Percentiles rank a stretch among this genome's conserved stretches.
These are phyloP conservation scores for Sycobia sp. DNA, from an alignment of 1,140 invertebrate genomes.

Conservation along the genomic window DNA sequence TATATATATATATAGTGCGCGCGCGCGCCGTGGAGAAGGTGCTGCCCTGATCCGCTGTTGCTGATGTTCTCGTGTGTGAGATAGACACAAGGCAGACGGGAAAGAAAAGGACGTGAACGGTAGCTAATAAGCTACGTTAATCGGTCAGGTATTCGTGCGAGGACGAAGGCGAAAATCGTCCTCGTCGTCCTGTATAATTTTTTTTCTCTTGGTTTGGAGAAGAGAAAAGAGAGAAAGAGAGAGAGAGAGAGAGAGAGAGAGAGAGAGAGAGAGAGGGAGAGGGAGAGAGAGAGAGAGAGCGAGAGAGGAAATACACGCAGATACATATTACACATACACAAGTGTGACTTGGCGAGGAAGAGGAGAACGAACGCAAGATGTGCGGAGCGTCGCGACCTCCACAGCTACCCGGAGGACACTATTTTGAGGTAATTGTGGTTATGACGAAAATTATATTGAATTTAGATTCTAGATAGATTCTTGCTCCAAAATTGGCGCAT, in stretches of 20 bases:
- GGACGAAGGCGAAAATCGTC: not conserved
- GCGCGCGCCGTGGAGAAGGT: constrained; percentile 29
- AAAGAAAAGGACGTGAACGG: constrained; percentile 31
- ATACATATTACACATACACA: constrained; percentile 15
- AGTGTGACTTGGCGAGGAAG: constrained; percentile 15
- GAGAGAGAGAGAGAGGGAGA: not conserved
- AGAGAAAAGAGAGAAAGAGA: constrained; percentile 1
- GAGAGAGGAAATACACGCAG: constrained; percentile 12
- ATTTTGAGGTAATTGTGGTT: constrained; percentile 19
- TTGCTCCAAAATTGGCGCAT: not conserved
- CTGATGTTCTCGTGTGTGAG: constrained; percentile 6
- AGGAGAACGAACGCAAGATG: constrained; percentile 25
- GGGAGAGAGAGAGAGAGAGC: not conserved
- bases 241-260: not conserved
- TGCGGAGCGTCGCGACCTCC: constrained; percentile 26
- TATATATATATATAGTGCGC: constrained; percentile 1
- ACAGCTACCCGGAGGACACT: constrained; percentile 11
- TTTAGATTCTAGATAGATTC: not conserved
- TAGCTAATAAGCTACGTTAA: constrained; percentile 8
- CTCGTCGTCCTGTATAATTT: not conserved
- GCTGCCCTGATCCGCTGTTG: constrained; percentile 24
- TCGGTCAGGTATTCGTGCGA: not conserved
- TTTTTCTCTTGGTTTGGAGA: not conserved
- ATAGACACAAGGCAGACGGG: constrained; percentile 16
- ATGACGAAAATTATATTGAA: no score